A percentile compares a stretch with the other conserved stretches of the same genome.
phyloP scores from a whole-genome alignment of 2,888 invertebrate species.

The Glyphotaelius pellucidus region DNA sequence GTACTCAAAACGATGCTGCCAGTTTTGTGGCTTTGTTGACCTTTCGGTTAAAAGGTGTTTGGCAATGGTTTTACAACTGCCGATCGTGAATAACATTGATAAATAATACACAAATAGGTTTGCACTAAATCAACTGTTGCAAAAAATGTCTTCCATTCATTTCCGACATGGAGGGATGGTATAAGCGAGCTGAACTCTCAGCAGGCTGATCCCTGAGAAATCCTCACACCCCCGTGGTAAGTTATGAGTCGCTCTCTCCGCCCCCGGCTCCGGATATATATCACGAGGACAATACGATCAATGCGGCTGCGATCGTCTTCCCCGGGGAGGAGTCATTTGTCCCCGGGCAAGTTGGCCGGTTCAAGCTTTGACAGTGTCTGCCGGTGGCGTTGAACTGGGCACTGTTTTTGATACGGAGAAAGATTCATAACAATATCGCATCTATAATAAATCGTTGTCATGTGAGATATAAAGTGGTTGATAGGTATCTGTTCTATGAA shows the following conservation, averaged over 20 bases:
- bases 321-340: not conserved
- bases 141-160: not conserved
- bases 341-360: not conserved
- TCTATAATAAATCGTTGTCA: not conserved
- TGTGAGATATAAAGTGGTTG: not conserved
- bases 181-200: not conserved
- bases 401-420: not conserved
- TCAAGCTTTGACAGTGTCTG: not conserved
- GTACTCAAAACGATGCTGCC: too few species aligned
- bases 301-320: not conserved
- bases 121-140: not conserved
- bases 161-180: not conserved
- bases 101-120: too few species aligned
- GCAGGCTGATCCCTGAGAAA: not conserved
- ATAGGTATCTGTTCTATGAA: not conserved
- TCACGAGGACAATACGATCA: slow-evolving; percentile 6
- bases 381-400: not conserved
- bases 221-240: not conserved
- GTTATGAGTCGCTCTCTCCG: not conserved
- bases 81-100: too few species aligned
- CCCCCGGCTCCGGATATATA: not conserved
- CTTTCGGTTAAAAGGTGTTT: too few species aligned
- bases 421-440: not conserved
- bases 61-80: too few species aligned
- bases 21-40: too few species aligned